Base-by-base conservation (phyloP, 2,797 vertebrate genomes). In the Schizothorax lantsangensis region DNA sequence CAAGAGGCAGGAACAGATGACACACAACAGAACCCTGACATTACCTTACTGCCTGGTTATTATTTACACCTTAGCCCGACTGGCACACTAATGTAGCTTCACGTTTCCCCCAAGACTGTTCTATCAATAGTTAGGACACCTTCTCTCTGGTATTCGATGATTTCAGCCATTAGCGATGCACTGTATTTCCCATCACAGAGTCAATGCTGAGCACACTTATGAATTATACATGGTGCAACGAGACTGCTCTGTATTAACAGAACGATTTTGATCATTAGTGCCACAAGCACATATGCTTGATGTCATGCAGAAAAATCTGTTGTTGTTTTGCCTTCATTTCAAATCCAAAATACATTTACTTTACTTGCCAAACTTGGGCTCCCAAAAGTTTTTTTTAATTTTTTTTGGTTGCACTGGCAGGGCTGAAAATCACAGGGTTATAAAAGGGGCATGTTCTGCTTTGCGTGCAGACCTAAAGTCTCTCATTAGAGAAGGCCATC, bases 51-150 rank as follows among this genome's bases (percentile, higher is more conserved):
- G 49, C 30, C 64, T 57, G 36, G 64, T 75, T 86, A 85, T 82
- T 83, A 86, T 84, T 78, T 88, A 45, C 72, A 47, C 57, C 84
- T 33, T 68, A n/a, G 82, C 36, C 75, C 79, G 52, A 80, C 54
- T 85, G 54, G 10, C 38, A 68, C 59, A 87, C 49, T 79, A 84
- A 87, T 78, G 43, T 68, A 85, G 64, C n/a, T 26, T 84, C 68
- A 74, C 38, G 43, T 57, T 57, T 74, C 64, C 75, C 57, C 2
- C 23, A 74, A 59, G 77, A 81, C 54, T 21, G 45, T 47, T 81
- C 78, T 77, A 84, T 85, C 83, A 81, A 77, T 81, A 77, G 87
- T 77, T 57, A 62, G 52, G 71, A 77, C 49, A 69, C 73, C 66
- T 77, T 15, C 68, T 68, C 45, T 72, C 69, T 74, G 66, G 69